Percentiles rank a stretch among this genome's conserved stretches.
These are phyloP conservation scores for Bombus soroeensis DNA, from an alignment of 1,140 invertebrate species.

Conservation along the genomic window DNA sequence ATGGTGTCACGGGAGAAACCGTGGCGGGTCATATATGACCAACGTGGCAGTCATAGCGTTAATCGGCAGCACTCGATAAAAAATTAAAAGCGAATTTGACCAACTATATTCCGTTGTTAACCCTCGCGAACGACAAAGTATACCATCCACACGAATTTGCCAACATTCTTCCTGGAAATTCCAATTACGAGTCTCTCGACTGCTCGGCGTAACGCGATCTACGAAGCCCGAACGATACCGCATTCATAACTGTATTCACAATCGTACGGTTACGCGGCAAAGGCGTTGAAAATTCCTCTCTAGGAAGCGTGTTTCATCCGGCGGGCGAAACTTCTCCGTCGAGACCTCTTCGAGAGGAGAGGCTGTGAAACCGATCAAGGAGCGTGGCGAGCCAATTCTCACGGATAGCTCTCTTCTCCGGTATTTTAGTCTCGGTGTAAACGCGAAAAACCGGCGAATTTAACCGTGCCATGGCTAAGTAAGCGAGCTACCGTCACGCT, in stretches of 20 bases:
- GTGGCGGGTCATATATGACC: no score
- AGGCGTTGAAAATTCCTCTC: conserved; percentile 7
- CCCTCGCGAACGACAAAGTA: background rate
- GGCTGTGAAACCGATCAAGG: conserved; percentile 9
- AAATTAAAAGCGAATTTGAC: background rate
- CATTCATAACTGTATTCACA: conserved; percentile 23
- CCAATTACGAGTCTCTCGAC: background rate
- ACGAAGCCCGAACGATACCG: background rate
- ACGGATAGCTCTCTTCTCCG: background rate
- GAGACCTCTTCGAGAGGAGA: background rate
- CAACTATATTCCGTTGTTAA: background rate
- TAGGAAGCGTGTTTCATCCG: background rate
- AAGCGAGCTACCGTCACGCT: background rate
- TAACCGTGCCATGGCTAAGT: background rate
- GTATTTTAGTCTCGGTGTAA: background rate
- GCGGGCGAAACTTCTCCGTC: background rate
- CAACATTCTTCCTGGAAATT: background rate
- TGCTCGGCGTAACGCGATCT: background rate
- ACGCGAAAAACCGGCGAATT: background rate
- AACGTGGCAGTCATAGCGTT: no score
- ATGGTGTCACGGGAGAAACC: no score
- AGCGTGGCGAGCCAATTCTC: conserved; percentile 8
- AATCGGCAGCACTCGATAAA: background rate
- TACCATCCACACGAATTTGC: background rate
- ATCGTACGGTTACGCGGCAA: background rate